These are phyloP conservation scores for Volucella zonaria DNA, from an alignment of 2,888 invertebrate species.

Conservation along the genomic window DNA sequence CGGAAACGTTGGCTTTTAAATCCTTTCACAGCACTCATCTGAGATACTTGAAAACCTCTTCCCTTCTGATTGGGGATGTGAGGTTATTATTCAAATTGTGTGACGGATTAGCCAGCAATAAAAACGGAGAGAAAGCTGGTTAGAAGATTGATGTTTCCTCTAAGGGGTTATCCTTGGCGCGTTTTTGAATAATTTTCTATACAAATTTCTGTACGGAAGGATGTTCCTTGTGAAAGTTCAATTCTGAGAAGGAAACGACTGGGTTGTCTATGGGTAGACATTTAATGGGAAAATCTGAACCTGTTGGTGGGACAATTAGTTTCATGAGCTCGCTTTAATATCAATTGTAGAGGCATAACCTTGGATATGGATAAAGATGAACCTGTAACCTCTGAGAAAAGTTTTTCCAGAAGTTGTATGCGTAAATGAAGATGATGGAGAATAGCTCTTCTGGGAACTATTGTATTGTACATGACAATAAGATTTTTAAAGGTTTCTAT, in stretches of 20 bases:
- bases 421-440: no score
- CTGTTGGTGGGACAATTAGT: background rate
- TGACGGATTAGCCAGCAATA: conserved; percentile 33
- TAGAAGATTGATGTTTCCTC: background rate
- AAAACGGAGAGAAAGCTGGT: background rate
- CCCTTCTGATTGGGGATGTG: background rate
- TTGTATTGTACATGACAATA: no score
- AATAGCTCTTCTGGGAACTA: no score
- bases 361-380: no score
- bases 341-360: no score
- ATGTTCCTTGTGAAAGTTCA: background rate
- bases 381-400: no score
- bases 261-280: background rate
- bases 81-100: conserved; percentile 17
- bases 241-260: background rate
- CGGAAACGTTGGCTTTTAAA: background rate
- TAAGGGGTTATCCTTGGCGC: background rate
- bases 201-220: conserved; percentile 18
- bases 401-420: no score
- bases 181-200: conserved; percentile 17
- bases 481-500: no score
- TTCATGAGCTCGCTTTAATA: no score
- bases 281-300: background rate
- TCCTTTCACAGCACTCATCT: background rate
- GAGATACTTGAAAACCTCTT: conserved; percentile 1